Percentiles rank a stretch among this genome's conserved stretches.
Conservation (phyloP, 2,113 vertebrate species). For the Ameiurus melas region DNA sequence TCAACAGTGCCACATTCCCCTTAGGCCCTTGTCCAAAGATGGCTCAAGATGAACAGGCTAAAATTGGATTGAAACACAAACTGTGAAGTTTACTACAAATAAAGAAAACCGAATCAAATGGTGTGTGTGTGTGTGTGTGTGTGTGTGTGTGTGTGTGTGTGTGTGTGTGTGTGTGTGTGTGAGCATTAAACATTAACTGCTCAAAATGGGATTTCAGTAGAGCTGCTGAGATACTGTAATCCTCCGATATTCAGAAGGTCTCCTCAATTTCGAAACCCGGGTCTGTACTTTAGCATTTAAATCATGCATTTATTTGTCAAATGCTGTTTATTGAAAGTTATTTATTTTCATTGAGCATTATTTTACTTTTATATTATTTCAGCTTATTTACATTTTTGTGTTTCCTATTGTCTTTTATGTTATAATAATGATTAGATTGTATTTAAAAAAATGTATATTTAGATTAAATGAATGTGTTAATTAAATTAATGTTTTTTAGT, state of each 20-base stretch:
- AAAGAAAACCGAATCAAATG: neutral
- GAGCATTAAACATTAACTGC: neutral
- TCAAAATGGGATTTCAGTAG: neutral
- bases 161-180: neutral
- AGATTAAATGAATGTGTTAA: neutral
- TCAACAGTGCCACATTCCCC: constrained; percentile 62
- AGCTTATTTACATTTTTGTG: neutral
- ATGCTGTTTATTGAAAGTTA: neutral
- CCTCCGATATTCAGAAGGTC: neutral
- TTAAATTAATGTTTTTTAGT: neutral
- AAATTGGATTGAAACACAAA: neutral
- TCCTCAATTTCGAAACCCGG: neutral
- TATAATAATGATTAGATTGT: neutral
- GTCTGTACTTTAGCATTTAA: neutral
- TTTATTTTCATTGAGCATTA: neutral
- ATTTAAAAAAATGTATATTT: neutral
- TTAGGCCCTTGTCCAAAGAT: constrained; percentile 50
- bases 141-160: neutral
- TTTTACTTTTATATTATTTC: neutral
- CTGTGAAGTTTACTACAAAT: neutral
- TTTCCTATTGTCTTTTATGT: neutral
- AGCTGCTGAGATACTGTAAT: neutral
- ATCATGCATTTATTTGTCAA: neutral
- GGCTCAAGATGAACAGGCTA: neutral
- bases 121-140: neutral